Conservation (phyloP, 1,140 invertebrate genomes). For the Monomorium pharaonis region DNA sequence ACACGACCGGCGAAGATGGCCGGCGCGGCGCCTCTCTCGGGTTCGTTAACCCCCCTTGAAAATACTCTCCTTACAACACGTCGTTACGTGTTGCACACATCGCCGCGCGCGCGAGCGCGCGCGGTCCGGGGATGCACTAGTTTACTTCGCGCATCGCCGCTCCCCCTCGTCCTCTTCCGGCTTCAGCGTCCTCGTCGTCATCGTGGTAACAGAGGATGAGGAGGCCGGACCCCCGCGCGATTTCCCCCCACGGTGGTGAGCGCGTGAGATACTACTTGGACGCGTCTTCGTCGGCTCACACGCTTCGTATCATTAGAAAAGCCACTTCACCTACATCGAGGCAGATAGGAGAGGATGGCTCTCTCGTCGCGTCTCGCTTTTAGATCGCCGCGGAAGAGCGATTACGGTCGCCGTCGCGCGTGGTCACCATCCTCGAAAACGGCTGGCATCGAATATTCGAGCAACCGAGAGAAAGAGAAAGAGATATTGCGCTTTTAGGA, state of each 20-base stretch:
- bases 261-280: slow-evolving; percentile 42
- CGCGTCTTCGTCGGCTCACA: slow-evolving; percentile 45
- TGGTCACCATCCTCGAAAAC: slow-evolving; percentile 1
- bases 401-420: slow-evolving; percentile 67
- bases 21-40: slow-evolving; percentile 61
- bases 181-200: slow-evolving; percentile 10
- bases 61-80: slow-evolving; percentile 82
- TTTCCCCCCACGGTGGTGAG: not conserved
- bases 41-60: slow-evolving; percentile 83
- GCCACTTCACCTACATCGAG: slow-evolving; percentile 80
- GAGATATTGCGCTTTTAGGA: not conserved
- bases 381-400: slow-evolving; percentile 50
- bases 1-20: slow-evolving; percentile 77
- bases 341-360: slow-evolving; percentile 56
- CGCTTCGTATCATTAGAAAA: slow-evolving; percentile 78
- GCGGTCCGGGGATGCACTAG: slow-evolving; percentile 80
- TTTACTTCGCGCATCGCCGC: slow-evolving; percentile 79
- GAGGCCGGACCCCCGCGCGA: not conserved
- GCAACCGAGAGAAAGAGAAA: not conserved
- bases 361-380: slow-evolving; percentile 67
- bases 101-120: slow-evolving; percentile 37
- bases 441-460: not conserved
- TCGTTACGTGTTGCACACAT: slow-evolving; percentile 82
- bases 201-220: not conserved
- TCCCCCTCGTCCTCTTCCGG: slow-evolving; percentile 57